Evolutionary conservation across 2,888 invertebrate genomes (phyloP).

Genomic region (Mellilla xanthometata): DNA sequence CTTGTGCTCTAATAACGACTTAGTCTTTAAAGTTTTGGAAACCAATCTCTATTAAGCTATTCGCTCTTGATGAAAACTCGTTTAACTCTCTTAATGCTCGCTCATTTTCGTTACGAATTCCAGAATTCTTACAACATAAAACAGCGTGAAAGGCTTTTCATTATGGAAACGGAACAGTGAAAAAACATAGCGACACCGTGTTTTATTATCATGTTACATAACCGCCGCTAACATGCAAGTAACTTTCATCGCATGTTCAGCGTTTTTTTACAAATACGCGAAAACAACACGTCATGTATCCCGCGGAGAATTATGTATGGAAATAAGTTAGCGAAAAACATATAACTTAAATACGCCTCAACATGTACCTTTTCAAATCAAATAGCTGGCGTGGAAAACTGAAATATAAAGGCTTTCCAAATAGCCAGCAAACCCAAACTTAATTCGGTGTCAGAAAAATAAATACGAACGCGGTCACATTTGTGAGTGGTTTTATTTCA

Average conservation of each 20-base stretch:
- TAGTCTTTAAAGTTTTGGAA: constrained; percentile 16
- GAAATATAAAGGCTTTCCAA: constrained; percentile 7
- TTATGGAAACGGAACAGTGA: constrained; percentile 2
- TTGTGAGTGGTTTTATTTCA: constrained; percentile 32
- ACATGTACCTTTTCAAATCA: constrained; percentile 9
- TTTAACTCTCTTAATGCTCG: neutral
- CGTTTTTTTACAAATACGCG: constrained; percentile 20
- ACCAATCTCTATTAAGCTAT: constrained; percentile 19
- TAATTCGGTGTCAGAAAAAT: constrained; percentile 25
- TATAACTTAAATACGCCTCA: constrained; percentile 8
- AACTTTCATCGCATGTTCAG: constrained; percentile 22
- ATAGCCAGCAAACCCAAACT: constrained; percentile 11
- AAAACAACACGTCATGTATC: constrained; percentile 20
- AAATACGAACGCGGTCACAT: constrained; percentile 23
- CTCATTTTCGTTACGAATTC: neutral
- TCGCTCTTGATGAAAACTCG: constrained; percentile 7
- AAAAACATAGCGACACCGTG: constrained; percentile 12
- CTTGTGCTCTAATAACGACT: constrained; percentile 26
- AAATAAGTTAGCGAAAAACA: constrained; percentile 13
- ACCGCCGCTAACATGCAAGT: constrained; percentile 16
- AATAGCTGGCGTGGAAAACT: constrained; percentile 7
- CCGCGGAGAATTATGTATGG: constrained; percentile 11
- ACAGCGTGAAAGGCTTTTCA: constrained; percentile 1
- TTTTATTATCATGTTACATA: constrained; percentile 24
- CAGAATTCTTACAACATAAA: neutral